phyloP scores from a whole-genome alignment of 2,888 invertebrate genomes.

The Alloplasta piceator region DNA sequence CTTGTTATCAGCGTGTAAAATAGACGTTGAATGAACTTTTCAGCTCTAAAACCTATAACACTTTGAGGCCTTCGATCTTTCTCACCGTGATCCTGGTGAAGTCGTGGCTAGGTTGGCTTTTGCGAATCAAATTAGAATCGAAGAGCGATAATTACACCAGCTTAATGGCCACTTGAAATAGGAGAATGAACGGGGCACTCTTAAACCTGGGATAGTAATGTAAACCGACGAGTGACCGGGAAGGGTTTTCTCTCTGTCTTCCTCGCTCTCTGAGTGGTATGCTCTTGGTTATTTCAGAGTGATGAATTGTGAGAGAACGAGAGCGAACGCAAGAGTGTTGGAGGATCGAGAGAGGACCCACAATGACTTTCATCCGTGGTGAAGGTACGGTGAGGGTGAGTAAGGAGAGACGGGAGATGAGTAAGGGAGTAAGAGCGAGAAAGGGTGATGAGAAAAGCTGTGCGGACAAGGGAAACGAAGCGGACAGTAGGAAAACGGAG shows the following conservation, averaged over 20 bases:
- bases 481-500: constrained; percentile 62
- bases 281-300: constrained; percentile 37
- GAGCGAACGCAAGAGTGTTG: constrained; percentile 14
- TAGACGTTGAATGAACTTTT: neutral
- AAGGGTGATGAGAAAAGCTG: constrained; percentile 55
- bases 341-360: constrained; percentile 56
- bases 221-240: constrained; percentile 77
- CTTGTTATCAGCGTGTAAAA: too few species aligned
- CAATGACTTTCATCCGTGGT: constrained; percentile 60
- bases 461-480: constrained; percentile 56
- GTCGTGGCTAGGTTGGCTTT: constrained; percentile 51
- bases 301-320: constrained; percentile 31
- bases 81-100: constrained; percentile 3
- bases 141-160: constrained; percentile 79
- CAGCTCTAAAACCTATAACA: constrained; percentile 5
- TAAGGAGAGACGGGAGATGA: constrained; percentile 69
- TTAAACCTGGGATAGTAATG: constrained; percentile 74
- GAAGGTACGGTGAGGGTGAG: constrained; percentile 65
- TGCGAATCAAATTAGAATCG: constrained; percentile 78
- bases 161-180: constrained; percentile 79
- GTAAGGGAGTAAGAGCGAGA: constrained; percentile 53
- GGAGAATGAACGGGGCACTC: constrained; percentile 64
- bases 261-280: constrained; percentile 38
- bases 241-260: constrained; percentile 43
- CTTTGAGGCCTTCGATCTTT: constrained; percentile 24